Base-by-base conservation (phyloP, 2,888 invertebrate genomes). In the Lycaena phlaeas region DNA sequence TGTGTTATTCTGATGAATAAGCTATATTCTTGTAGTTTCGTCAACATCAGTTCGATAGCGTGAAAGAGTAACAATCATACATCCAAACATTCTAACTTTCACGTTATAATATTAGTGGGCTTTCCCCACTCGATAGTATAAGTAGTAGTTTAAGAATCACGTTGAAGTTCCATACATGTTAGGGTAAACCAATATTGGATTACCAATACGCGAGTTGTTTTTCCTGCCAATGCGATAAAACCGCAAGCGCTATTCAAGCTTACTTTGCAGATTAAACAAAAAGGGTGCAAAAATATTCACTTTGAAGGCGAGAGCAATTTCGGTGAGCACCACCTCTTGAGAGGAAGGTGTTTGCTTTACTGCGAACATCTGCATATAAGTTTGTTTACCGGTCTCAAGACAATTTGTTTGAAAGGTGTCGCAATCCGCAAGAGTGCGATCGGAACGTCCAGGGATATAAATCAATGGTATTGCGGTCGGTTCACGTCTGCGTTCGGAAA, bases 351-450 rank as follows among this genome's bases (percentile, higher is more conserved):
- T 69, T 75, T 67, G 62, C 64, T 69, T 72, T 65, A 62, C 57
- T 58, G 50, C 56, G 61, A 64, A 68, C 64, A 75, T 79, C 76
- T 78, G 78, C 81, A 79, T 78, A 69, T 65, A 60, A 65, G 66
- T 58, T 75, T 79, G 82, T 81, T 81, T 81, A 81, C 78, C 61
- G 69, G 73, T 76, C 75, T 78, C 84, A 68, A 68, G 71, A 81
- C 84, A 84, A 84, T 84, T 77, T 82, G 70, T 78, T 81, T 81
- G 78, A 84, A 79, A 84, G 84, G 81, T 79, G 78, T 81, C 77
- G 66, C 78, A 81, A 81, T 82, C 77, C 78, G 76, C 81, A 79
- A 69, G 44, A 36, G 59, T 26, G 25, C 69, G 62, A 72, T 68
- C 68, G 62, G 56, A 40, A 40, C 42, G 25, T 28, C 15, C 26